A percentile compares a stretch with the other conserved stretches of the same genome.
Evolutionary conservation across 1,140 invertebrate genomes (phyloP).

Genomic region (Trichogramma pretiosum): DNA sequence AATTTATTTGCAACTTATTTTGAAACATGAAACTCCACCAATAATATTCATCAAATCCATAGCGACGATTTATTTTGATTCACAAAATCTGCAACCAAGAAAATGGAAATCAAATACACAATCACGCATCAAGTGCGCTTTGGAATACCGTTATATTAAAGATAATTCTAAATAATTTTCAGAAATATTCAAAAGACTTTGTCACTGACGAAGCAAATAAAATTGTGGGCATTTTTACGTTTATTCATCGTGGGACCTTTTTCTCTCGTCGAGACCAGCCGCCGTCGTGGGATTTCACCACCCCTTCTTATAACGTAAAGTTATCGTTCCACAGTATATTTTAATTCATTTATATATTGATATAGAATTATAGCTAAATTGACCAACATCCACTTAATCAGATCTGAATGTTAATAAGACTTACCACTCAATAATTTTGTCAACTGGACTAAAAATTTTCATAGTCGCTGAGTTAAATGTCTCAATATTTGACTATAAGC

Average conservation of each 20-base stretch:
- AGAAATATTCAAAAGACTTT: slow-evolving; percentile 5
- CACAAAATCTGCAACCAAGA: background rate
- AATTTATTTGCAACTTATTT: slow-evolving; percentile 1
- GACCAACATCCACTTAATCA: background rate
- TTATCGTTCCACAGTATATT: slow-evolving; percentile 17
- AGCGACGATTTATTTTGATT: slow-evolving; percentile 10
- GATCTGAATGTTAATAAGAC: no score
- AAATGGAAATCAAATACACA: background rate
- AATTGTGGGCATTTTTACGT: slow-evolving; percentile 32
- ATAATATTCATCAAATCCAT: slow-evolving; percentile 8
- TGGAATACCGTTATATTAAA: no score
- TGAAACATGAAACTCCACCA: background rate
- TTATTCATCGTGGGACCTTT: slow-evolving; percentile 26
- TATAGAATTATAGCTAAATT: background rate
- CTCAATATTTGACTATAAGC: no score
- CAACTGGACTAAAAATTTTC: background rate
- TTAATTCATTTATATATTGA: slow-evolving; percentile 2
- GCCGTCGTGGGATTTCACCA: slow-evolving; percentile 25
- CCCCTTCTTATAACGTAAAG: slow-evolving; percentile 23
- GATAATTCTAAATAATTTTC: background rate
- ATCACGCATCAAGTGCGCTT: background rate
- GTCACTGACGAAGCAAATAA: background rate
- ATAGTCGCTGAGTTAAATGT: background rate
- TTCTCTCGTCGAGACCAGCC: slow-evolving; percentile 22
- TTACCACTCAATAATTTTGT: no score